Evolutionary conservation across 2,888 invertebrate genomes (phyloP), one percentile per base, ranked within the genome.

Genomic region (Tetramorium bicarinatum): DNA sequence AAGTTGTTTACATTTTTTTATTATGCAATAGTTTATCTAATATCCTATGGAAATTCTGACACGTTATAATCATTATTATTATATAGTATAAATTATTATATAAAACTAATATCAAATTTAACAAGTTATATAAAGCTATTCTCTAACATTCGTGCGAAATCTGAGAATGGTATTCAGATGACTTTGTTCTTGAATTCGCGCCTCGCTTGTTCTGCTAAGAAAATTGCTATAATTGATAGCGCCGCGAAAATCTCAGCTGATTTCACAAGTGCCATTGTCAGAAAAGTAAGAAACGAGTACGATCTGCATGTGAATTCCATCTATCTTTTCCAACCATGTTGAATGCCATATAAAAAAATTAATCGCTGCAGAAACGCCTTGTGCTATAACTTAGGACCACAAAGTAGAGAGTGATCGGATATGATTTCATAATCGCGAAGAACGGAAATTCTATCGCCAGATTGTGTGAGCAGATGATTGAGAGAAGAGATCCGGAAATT

Each of bases 141-240:
- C 2, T 64, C 6, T 15, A 49, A 41, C 13, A 29, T 79, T 56
- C 15, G 1, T 41, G 52, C 44, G 7, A 34, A 21, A 29, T 79
- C 21, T 11, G 44, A 34, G 38, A 69, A 34, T 4, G 44, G 69
- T 25, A 47, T 67, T 49, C 34, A 11, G 44, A n/a, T 29, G 47
- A 61, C 34, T 67, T 41, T 67, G 49, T 77, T 81, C 77, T 85
- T 83, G 74, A 77, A 62, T 76, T 62, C 25, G 25, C 79, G 72
- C 47, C 29, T 72, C 41, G 72, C 9, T 49, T 61, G 25, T 8
- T 59, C 41, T n/a, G 38, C 11, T 13, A 41, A 47, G 54, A 77
- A 75, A 80, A 67, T 79, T 21, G 29, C 41, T 25, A 8, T 54
- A 79, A 80, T 81, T 80, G 74, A 52, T 52, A 44, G 11, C 11